Evolutionary conservation across 2,113 vertebrate genomes (phyloP).

Genomic region (Tapirus terrestris): DNA sequence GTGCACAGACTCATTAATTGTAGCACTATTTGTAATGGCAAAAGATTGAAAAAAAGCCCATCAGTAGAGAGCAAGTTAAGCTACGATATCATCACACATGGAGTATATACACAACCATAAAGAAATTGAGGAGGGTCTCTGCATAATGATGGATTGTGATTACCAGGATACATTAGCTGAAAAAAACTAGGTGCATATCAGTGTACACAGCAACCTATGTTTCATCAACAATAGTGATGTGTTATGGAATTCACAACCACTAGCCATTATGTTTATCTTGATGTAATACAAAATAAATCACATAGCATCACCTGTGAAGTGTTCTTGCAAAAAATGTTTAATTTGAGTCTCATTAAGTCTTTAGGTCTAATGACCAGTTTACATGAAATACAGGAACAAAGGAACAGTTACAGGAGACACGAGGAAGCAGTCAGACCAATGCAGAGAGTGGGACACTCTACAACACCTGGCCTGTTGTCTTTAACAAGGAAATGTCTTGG

Average conservation of each 20-base stretch:
- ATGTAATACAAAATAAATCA: not conserved
- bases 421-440: not conserved
- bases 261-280: not conserved
- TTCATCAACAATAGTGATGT: not conserved
- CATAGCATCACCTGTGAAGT: not conserved
- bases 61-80: not conserved
- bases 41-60: not conserved
- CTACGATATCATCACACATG: not conserved
- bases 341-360: not conserved
- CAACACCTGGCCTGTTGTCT: not conserved
- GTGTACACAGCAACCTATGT: not conserved
- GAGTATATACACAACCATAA: not conserved
- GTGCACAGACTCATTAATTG: not conserved
- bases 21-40: not conserved
- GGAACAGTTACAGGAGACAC: not conserved
- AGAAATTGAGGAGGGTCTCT: not conserved
- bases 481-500: not conserved
- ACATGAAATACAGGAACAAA: not conserved
- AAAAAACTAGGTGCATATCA: not conserved
- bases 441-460: not conserved
- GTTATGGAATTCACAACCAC: not conserved
- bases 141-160: not conserved
- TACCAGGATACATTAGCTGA: not conserved
- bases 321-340: not conserved
- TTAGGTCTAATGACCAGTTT: not conserved